These are phyloP conservation scores for Byasa hedistus DNA, from an alignment of 2,888 invertebrate genomes.

Conservation along the genomic window DNA sequence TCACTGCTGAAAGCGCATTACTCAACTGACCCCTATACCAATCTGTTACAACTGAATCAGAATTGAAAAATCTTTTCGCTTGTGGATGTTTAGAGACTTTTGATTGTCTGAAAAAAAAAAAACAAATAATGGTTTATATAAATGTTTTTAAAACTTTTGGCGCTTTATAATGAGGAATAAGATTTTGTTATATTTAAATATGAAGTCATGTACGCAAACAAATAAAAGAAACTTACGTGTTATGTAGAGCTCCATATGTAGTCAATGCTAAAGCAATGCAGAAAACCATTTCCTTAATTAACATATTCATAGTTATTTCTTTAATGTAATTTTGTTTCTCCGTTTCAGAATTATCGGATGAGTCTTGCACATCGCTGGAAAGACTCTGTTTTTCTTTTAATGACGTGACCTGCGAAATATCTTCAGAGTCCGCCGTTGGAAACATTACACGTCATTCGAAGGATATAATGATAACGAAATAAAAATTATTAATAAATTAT, in stretches of 20 bases:
- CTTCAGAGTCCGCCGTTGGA: slow-evolving; percentile 73
- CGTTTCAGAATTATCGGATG: slow-evolving; percentile 56
- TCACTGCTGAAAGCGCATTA: slow-evolving; percentile 81
- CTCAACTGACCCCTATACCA: slow-evolving; percentile 88
- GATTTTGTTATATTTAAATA: neutral
- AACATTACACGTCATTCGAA: slow-evolving; percentile 80
- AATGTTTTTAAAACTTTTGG: neutral
- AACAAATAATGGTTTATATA: neutral
- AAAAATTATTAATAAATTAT: slow-evolving; percentile 37
- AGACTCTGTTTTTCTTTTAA: slow-evolving; percentile 54
- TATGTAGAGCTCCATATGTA: slow-evolving; percentile 85
- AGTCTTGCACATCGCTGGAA: slow-evolving; percentile 67
- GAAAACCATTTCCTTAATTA: slow-evolving; percentile 83
- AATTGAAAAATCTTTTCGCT: slow-evolving; percentile 85
- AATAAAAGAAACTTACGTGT: slow-evolving; percentile 79
- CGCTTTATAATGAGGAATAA: neutral
- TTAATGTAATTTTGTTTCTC: slow-evolving; percentile 59
- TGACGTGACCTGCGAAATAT: slow-evolving; percentile 73
- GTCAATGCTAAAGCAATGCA: slow-evolving; percentile 83
- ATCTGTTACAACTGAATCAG: slow-evolving; percentile 85
- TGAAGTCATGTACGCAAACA: neutral
- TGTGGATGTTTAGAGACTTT: slow-evolving; percentile 69
- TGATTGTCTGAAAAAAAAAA: slow-evolving; percentile 53
- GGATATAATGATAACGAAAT: slow-evolving; percentile 50
- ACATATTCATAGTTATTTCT: slow-evolving; percentile 75